These are phyloP conservation scores for Steinernema hermaphroditum DNA, from an alignment of 2,888 invertebrate genomes.

Conservation along the genomic window DNA sequence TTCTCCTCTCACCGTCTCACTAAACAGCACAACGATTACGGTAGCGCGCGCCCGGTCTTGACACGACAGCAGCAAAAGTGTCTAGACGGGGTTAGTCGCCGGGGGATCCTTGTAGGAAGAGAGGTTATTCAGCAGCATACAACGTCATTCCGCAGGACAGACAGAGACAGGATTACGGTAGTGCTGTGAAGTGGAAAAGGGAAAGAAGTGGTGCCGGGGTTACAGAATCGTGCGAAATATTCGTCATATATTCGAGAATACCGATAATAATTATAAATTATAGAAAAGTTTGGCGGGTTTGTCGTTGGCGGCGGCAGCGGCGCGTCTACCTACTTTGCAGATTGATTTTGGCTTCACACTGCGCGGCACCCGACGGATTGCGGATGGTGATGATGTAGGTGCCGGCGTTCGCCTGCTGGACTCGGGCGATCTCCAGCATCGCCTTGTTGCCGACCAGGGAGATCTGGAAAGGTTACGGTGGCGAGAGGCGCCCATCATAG, in stretches of 20 bases:
- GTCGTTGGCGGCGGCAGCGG: background rate
- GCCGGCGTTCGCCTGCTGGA: conserved; percentile 57
- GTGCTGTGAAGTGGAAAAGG: background rate
- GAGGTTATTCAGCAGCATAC: background rate
- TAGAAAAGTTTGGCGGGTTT: background rate
- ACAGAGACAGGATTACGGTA: background rate
- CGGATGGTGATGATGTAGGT: conserved; percentile 58
- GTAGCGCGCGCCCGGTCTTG: background rate
- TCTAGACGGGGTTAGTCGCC: background rate
- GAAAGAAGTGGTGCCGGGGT: background rate
- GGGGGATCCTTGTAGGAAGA: background rate
- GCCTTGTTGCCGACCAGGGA: conserved; percentile 56
- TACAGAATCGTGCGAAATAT: background rate
- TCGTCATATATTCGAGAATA: conserved; percentile 7
- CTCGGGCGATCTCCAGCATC: conserved; percentile 60
- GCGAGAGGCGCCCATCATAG: too few species aligned
- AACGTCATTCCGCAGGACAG: background rate
- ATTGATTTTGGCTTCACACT: conserved; percentile 62
- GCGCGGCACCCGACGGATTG: conserved; percentile 62
- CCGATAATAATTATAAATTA: conserved; percentile 26
- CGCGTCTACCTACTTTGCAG: conserved; percentile 54
- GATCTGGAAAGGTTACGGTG: conserved; percentile 60
- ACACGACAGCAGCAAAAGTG: conserved; percentile 17
- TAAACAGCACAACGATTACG: background rate
- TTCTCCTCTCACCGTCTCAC: conserved; percentile 15